phyloP scores from a whole-genome alignment of 2,888 invertebrate genomes.

The Pollenia labialis region DNA sequence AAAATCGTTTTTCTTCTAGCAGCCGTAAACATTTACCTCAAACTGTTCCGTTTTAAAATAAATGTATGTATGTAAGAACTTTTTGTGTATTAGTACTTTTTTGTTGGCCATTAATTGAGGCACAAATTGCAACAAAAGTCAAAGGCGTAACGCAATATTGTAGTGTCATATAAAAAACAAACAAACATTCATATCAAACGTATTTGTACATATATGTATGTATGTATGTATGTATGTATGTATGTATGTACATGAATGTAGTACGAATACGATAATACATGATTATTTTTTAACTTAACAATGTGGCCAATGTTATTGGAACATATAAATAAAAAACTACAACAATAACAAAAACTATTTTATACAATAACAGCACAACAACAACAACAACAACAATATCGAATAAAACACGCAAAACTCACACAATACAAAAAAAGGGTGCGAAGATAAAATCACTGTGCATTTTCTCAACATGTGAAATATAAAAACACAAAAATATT shows the following conservation, averaged over 20 bases:
- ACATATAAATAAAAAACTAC: neutral
- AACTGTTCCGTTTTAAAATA: conserved; percentile 19
- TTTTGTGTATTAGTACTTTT: conserved; percentile 4
- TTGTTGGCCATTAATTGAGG: conserved; percentile 68
- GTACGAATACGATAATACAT: neutral
- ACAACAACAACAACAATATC: neutral
- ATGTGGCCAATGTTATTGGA: conserved; percentile 50
- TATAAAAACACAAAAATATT: neutral
- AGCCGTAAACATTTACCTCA: neutral
- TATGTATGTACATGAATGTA: no score
- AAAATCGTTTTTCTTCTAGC: no score
- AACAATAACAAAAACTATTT: conserved; percentile 8
- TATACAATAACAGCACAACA: neutral
- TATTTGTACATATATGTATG: no score
- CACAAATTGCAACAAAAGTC: conserved; percentile 71
- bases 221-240: no score
- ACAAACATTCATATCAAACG: conserved; percentile 7
- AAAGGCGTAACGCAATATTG: conserved; percentile 72
- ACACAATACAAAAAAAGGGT: conserved; percentile 45
- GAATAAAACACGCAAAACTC: conserved; percentile 47
- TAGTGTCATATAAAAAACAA: conserved; percentile 59
- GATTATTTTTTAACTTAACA: conserved; percentile 12
- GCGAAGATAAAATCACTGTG: conserved; percentile 63
- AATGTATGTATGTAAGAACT: neutral
- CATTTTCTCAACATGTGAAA: neutral